A percentile compares a stretch with the other conserved stretches of the same genome.
Evolutionary conservation across 2,113 vertebrate genomes (phyloP).

Genomic region (Struthio camelus): DNA sequence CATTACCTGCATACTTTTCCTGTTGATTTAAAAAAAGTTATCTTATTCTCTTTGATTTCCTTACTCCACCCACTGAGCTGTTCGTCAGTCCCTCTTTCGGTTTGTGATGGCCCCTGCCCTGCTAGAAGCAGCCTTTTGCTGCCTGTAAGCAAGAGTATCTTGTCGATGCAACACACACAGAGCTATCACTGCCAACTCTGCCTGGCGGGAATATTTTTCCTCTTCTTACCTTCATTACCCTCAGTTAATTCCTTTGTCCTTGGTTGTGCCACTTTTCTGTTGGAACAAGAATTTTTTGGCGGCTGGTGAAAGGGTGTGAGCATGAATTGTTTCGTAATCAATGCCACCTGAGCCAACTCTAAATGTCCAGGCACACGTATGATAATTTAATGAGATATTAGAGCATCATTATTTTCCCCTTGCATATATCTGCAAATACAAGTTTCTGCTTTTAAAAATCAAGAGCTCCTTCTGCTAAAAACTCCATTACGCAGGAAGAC

Average conservation of each 20-base stretch:
- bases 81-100: not conserved
- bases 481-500: not conserved
- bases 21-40: not conserved
- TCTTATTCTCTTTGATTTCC: fast-evolving
- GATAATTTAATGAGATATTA: not conserved
- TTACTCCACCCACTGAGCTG: not conserved
- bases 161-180: not conserved
- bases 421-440: not conserved
- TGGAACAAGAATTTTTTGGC: not conserved
- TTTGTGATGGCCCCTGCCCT: not conserved
- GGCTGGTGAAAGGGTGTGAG: not conserved
- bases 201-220: not conserved
- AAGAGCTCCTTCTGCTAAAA: not conserved
- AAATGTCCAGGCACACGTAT: not conserved
- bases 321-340: not conserved
- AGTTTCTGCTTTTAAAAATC: not conserved
- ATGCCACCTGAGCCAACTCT: not conserved
- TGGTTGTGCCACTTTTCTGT: not conserved
- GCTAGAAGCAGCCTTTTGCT: not conserved
- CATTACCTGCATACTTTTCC: not conserved
- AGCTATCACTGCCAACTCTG: not conserved
- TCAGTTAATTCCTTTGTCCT: not conserved
- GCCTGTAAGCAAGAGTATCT: not conserved
- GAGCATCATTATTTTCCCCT: not conserved
- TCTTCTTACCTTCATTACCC: not conserved